Evolutionary conservation across 2,113 vertebrate species (phyloP), one percentile per base, ranked within the genome.

Genomic region (Salvelinus alpinus): DNA sequence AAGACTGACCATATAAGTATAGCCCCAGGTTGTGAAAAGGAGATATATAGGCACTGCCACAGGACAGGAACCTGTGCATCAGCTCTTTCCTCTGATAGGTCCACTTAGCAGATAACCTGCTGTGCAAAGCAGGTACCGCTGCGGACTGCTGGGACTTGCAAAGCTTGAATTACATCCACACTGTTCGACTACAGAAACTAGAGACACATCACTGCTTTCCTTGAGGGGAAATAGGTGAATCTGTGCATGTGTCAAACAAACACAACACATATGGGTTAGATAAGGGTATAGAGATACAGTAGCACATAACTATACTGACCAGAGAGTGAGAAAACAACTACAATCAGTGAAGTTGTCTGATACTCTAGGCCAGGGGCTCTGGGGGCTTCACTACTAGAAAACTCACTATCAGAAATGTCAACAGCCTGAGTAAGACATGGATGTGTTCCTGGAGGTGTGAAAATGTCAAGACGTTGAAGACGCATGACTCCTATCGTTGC

Each of bases 131-230:
- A 9, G 51, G 71, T 34, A 20, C 74, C 69, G 80, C 67, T 34
- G 80, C 77, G 16, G 51, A 54, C 71, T 78, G 13, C 44, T 51
- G 66, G 69, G 25, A 60, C 64, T 11, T 70, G 48, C 44, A n/a
- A 74, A 71, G 22, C 84, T 85, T 79, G 64, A 70, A 81, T 84
- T 87, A 85, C 80, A 82, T 79, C 34, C 76, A 75, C 70, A 64
- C 78, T 60, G 66, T 68, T 73, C 67, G n/a, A 77, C 80, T 80
- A 81, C 67, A 65, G 73, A 82, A 69, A 82, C 73, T 57, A 73
- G 44, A 71, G 57, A 44, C 9, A 44, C 76, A 75, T 73, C 64
- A 48, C 67, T 38, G 20, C 67, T n/a, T 20, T 11, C 9, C 31
- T 71, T 31, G 11, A 14, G 48, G 25, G 44, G 59, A 18, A n/a